Conservation (phyloP, 2,888 invertebrate genomes). For the Phortica magna region DNA sequence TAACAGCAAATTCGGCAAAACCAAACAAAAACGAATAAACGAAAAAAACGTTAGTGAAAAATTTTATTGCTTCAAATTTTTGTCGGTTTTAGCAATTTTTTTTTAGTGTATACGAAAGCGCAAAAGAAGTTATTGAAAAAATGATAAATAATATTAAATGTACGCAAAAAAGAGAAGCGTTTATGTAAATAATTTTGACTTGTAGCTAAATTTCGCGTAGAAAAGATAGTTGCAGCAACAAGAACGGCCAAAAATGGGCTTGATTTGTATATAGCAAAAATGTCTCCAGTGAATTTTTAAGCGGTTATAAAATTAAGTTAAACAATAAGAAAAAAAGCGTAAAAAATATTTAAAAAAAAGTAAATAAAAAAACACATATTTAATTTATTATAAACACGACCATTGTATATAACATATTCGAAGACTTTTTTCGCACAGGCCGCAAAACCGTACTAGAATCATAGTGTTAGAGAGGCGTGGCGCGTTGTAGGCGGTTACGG, state of each 20-base stretch:
- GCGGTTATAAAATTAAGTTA: not conserved
- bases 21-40: not conserved
- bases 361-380: not conserved
- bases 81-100: too few relatives aligned
- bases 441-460: not conserved
- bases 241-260: conserved; percentile 9
- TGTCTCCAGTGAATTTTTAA: conserved; percentile 13
- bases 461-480: not conserved
- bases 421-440: conserved; percentile 6
- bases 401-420: conserved; percentile 4
- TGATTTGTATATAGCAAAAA: conserved; percentile 2
- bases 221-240: not conserved
- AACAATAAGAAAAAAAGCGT: too few relatives aligned
- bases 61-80: not conserved
- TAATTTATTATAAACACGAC: not conserved
- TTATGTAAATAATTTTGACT: conserved; percentile 37
- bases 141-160: too few relatives aligned
- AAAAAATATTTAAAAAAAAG: not conserved
- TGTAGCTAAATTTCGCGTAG: not conserved
- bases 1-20: too few relatives aligned
- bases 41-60: not conserved
- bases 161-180: not conserved
- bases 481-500: not conserved
- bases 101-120: too few relatives aligned
- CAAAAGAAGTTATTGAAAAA: too few relatives aligned